A percentile compares a stretch with the other conserved stretches of the same genome.
Conservation (phyloP, 2,888 invertebrate genomes). For the Tipula confusa region DNA sequence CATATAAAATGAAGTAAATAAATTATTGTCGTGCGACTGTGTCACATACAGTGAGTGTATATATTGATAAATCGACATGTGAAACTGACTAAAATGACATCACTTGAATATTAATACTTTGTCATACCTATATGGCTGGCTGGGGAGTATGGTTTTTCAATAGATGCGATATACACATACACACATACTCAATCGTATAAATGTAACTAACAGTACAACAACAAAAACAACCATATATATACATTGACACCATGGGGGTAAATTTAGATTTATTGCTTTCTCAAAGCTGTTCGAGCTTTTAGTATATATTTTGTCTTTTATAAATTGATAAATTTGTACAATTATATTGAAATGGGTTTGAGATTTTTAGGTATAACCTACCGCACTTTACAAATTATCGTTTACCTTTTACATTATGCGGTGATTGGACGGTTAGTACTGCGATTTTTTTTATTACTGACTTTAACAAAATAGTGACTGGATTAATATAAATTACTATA, state of each 20-base stretch:
- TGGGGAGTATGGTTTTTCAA: not conserved
- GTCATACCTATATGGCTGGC: too few relatives aligned
- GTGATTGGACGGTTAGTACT: not conserved
- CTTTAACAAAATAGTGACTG: too few relatives aligned
- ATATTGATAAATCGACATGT: not conserved
- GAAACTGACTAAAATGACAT: constrained; percentile 12
- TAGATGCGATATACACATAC: not conserved
- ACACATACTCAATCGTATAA: not conserved
- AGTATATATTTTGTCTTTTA: not conserved
- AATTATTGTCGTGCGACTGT: not conserved
- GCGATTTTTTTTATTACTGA: too few relatives aligned
- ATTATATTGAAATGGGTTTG: constrained; percentile 7
- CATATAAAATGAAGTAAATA: not conserved
- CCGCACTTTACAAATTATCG: not conserved
- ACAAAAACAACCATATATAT: not conserved
- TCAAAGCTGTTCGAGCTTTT: constrained; percentile 9
- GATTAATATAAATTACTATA: too few relatives aligned
- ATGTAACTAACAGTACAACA: not conserved
- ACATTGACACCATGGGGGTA: not conserved
- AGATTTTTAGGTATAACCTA: constrained; percentile 12
- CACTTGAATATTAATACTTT: constrained; percentile 9
- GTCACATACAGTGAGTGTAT: not conserved
- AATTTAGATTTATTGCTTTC: not conserved
- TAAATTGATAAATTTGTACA: constrained; percentile 12
- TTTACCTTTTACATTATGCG: too few relatives aligned